Percentiles rank a stretch among this genome's conserved stretches.
These are phyloP conservation scores for Grammomys dolichurus DNA, from an alignment of 2,113 vertebrate species.

Conservation along the genomic window DNA sequence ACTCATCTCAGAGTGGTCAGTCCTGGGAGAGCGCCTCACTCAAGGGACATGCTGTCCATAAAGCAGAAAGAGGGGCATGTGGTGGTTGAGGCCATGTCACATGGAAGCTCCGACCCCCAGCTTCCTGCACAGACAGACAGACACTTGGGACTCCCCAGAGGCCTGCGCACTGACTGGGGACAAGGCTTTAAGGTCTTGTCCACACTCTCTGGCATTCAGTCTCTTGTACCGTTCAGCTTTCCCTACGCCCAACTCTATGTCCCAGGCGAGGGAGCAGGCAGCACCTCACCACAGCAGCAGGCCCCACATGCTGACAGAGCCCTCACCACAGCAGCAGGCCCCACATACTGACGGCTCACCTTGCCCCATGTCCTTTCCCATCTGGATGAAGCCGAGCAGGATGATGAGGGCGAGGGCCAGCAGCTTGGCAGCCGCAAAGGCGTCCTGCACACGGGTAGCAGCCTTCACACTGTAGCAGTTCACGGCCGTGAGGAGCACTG, in stretches of 20 bases:
- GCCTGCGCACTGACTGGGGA: neutral
- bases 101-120: neutral
- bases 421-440: conserved; percentile 96
- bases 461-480: conserved; percentile 99
- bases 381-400: conserved; percentile 95
- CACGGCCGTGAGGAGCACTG: conserved; percentile 95
- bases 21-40: neutral
- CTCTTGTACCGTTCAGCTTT: neutral
- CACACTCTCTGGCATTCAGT: neutral
- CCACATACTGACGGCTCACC: conserved; percentile 85
- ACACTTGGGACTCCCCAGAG: neutral
- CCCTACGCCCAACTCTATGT: neutral
- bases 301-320: rapidly evolving
- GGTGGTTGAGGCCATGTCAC: neutral
- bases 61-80: neutral
- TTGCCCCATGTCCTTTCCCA: conserved; percentile 93
- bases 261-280: neutral
- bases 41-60: neutral
- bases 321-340: neutral
- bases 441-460: conserved; percentile 96
- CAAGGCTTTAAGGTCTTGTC: neutral
- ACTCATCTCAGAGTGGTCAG: neutral
- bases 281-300: neutral
- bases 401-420: conserved; percentile 95
- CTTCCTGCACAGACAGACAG: neutral